phyloP scores from a whole-genome alignment of 2,888 invertebrate genomes.

The Dendrolimus pini region DNA sequence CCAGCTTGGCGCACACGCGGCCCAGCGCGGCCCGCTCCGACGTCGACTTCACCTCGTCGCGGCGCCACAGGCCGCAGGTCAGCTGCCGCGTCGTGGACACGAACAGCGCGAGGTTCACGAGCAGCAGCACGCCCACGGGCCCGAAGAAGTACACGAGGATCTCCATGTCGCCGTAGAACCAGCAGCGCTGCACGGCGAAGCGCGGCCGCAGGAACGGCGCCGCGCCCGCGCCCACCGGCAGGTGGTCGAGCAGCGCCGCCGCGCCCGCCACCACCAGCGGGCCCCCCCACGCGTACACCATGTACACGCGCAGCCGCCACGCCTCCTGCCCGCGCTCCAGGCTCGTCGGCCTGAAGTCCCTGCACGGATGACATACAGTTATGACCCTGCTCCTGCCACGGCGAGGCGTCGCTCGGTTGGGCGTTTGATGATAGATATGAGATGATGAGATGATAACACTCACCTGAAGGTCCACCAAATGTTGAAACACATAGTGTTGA shows the following conservation, averaged over 20 bases:
- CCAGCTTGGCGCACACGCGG: constrained; percentile 90
- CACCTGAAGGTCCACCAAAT: constrained; percentile 96
- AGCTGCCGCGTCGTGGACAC: constrained; percentile 88
- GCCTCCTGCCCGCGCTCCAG: constrained; percentile 91
- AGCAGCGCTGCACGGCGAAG: constrained; percentile 87
- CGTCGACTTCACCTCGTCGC: constrained; percentile 91
- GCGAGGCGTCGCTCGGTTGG: too few species aligned
- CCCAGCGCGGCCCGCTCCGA: constrained; percentile 84
- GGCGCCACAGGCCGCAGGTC: constrained; percentile 92
- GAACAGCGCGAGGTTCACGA: constrained; percentile 87
- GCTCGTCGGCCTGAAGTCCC: constrained; percentile 89
- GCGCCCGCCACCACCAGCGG: constrained; percentile 85
- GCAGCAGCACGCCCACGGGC: constrained; percentile 86
- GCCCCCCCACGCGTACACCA: constrained; percentile 91
- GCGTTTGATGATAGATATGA: background rate
- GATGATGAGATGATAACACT: constrained; percentile 40
- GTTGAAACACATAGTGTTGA: constrained; percentile 96
- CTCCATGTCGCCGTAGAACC: constrained; percentile 90
- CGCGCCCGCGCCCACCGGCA: constrained; percentile 72
- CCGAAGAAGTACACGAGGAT: constrained; percentile 91
- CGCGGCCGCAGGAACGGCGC: constrained; percentile 82
- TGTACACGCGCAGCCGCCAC: constrained; percentile 86
- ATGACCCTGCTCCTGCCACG: background rate
- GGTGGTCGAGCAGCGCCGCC: constrained; percentile 83
- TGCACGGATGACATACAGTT: constrained; percentile 33